Conservation (phyloP, 2,797 vertebrate genomes). For the Catostomus latipinnis region DNA sequence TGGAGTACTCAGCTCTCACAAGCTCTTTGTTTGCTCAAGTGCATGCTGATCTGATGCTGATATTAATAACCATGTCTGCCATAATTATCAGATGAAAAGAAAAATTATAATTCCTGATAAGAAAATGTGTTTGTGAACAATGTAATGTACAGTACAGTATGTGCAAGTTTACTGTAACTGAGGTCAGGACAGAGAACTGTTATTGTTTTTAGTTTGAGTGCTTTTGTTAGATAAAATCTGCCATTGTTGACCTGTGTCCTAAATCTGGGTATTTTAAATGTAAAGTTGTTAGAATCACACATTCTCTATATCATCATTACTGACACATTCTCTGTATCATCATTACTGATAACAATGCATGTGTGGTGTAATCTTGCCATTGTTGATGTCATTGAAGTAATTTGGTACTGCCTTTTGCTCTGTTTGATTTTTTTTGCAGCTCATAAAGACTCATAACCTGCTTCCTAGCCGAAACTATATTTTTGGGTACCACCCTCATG, state of each 20-base stretch:
- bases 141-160: not conserved
- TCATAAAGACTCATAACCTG: constrained; percentile 95
- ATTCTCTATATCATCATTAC: not conserved
- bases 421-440: constrained; percentile 72
- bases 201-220: not conserved
- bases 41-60: not conserved
- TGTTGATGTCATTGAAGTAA: not conserved
- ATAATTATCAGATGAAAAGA: not conserved
- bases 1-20: constrained; percentile 26
- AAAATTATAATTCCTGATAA: constrained; percentile 5
- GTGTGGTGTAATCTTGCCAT: not conserved
- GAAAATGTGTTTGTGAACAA: not conserved
- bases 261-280: not conserved
- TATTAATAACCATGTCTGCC: not conserved
- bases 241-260: not conserved
- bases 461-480: constrained; percentile 94
- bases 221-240: not conserved
- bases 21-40: not conserved
- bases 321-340: not conserved
- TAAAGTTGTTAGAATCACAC: not conserved
- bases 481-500: constrained; percentile 95
- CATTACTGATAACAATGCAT: not conserved
- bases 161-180: not conserved
- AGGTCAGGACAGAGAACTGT: not conserved
- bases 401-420: constrained; percentile 46